Conservation (phyloP, 2,797 vertebrate species). For the Peromyscus eremicus region DNA sequence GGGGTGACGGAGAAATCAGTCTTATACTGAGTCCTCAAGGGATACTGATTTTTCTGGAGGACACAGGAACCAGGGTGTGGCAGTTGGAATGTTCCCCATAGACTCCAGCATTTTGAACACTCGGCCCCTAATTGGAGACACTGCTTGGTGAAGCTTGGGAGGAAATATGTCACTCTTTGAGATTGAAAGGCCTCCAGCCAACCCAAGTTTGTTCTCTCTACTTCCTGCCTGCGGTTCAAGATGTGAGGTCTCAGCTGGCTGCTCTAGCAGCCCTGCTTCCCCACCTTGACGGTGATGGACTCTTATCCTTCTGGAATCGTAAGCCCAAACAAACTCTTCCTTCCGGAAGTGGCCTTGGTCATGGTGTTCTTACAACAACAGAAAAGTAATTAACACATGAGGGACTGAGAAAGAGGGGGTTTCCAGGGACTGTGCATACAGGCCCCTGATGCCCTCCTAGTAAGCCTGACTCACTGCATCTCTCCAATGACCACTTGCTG, state of each 20-base stretch:
- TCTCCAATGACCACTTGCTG: constrained; percentile 27
- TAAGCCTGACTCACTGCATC: not conserved
- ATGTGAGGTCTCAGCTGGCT: not conserved
- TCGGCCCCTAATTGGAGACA: too few species aligned
- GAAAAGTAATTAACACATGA: not conserved
- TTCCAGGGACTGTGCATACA: not conserved
- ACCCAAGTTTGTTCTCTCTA: not conserved
- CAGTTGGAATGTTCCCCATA: not conserved
- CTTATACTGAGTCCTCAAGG: not conserved
- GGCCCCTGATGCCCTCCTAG: not conserved
- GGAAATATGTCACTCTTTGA: not conserved
- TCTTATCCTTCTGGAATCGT: not conserved
- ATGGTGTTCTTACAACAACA: too few species aligned
- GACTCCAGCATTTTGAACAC: not conserved
- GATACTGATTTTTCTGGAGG: not conserved
- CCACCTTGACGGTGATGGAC: not conserved
- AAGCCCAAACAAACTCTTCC: not conserved
- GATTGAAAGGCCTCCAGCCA: not conserved
- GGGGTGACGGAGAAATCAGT: not conserved
- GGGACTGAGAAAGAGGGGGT: not conserved
- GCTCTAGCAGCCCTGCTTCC: not conserved
- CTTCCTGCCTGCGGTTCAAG: not conserved
- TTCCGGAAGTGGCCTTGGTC: not conserved
- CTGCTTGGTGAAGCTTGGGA: too few species aligned
- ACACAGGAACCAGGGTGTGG: not conserved